phyloP scores from a whole-genome alignment of 2,797 vertebrate genomes.

The Epinephelus coioides region DNA sequence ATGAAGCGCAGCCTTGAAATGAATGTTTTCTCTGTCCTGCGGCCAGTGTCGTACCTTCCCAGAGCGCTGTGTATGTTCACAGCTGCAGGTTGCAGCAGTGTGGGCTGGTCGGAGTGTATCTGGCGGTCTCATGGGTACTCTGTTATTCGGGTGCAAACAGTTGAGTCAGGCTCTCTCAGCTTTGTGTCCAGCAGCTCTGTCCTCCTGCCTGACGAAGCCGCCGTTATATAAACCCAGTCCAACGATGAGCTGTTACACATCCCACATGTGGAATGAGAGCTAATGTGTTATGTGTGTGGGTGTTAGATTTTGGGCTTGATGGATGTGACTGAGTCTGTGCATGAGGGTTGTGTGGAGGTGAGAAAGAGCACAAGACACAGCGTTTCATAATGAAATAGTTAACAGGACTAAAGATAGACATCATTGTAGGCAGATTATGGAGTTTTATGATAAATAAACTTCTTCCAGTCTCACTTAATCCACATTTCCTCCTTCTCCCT shows the following conservation, averaged over 20 bases:
- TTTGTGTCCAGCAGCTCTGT: constrained; percentile 68
- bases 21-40: constrained; percentile 34
- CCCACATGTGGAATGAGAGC: constrained; percentile 74
- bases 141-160: constrained; percentile 50
- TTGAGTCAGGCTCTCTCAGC: constrained; percentile 69
- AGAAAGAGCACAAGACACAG: not conserved
- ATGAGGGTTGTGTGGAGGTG: constrained; percentile 34
- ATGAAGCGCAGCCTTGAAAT: constrained; percentile 30
- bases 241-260: constrained; percentile 67
- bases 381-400: constrained; percentile 13
- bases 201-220: constrained; percentile 50
- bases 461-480: not conserved
- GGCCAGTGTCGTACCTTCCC: constrained; percentile 34
- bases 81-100: constrained; percentile 54
- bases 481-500: not conserved
- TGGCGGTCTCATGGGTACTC: constrained; percentile 38
- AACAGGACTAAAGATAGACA: not conserved
- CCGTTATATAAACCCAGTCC: constrained; percentile 71
- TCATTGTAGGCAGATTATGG: not conserved
- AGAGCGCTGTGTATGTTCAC: constrained; percentile 8
- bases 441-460: not conserved
- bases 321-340: constrained; percentile 45
- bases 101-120: constrained; percentile 64
- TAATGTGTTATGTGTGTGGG: constrained; percentile 59
- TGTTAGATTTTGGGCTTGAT: constrained; percentile 57